Evolutionary conservation across 2,797 vertebrate species (phyloP), one percentile per base, ranked within the genome.

Genomic region (Myotis vivesi): DNA sequence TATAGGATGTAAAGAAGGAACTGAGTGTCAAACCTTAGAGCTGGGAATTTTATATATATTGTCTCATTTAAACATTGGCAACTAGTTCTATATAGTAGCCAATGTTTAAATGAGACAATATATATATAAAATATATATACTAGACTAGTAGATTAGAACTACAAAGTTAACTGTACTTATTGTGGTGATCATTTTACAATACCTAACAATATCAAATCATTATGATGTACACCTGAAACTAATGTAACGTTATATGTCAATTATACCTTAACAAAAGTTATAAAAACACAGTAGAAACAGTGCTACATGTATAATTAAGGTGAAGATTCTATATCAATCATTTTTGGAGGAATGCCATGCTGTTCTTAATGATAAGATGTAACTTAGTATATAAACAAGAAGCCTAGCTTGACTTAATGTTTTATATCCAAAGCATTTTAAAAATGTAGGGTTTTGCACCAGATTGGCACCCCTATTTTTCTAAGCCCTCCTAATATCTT

Each of bases 201-300:
- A 64, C 46, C 30, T 66, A 83, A n/a, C 62, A 66, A 66, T 66
- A 66, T 49, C 30, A 49, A 83, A 49, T 49, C 44, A 49, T 66
- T 49, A 83, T 83, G 44, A 66, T 51, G 30, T 36, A 49, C 22
- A 66, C 8, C 30, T 51, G 44, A 68, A 83, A 83, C 62, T 49
- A 66, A 68, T 36, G 44, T 83, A 49, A 82, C 10, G 8, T 66
- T 66, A 49, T 33, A 49, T 66, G 30, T 68, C 62, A 68, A 51
- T 83, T 68, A 83, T 66, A 83, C n/a, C 20, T 83, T 62, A 83
- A 83, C 66, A 51, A 66, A 49, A 95, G 51, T 75, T 87, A 72
- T 28, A 66, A 94, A 91, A 92, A 79, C 53, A 69, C 8, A 82
- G 68, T 55, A n/a, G 20, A 91, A 84, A 15, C 23, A 68, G 57